A percentile compares a stretch with the other conserved stretches of the same genome.
Evolutionary conservation across 2,113 vertebrate species (phyloP).

Genomic region (Mustelus asterias): DNA sequence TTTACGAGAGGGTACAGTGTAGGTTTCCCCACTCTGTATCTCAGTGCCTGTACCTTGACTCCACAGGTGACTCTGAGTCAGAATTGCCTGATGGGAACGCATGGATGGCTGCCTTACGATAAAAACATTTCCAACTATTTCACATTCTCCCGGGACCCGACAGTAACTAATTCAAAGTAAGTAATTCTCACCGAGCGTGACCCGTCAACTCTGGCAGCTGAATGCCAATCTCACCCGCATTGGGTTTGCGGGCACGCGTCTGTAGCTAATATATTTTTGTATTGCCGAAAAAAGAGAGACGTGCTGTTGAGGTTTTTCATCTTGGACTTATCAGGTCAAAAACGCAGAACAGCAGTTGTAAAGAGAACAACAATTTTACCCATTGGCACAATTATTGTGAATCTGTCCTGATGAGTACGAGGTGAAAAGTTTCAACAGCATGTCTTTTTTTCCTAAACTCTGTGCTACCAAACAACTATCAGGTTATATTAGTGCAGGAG

Average conservation of each 20-base stretch:
- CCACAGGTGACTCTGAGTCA: constrained; percentile 76
- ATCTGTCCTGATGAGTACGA: no score
- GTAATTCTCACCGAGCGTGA: constrained; percentile 42
- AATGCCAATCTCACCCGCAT: neutral
- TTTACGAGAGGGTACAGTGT: neutral
- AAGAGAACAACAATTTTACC: no score
- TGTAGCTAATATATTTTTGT: neutral
- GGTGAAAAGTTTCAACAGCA: no score
- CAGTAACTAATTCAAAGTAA: constrained; percentile 87
- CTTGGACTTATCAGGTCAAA: no score
- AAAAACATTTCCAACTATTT: constrained; percentile 97
- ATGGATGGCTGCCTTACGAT: constrained; percentile 93
- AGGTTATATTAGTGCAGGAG: neutral
- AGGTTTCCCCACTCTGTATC: no score
- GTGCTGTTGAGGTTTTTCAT: no score
- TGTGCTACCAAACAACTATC: no score
- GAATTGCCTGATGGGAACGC: constrained; percentile 81
- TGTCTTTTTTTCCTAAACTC: no score
- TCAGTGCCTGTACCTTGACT: neutral
- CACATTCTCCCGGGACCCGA: constrained; percentile 92
- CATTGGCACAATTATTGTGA: no score
- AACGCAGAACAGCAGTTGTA: no score
- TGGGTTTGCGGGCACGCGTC: neutral
- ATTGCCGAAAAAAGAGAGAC: no score
- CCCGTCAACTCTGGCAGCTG: neutral